Evolutionary conservation across 2,888 invertebrate species (phyloP), one percentile per base, ranked within the genome.

Genomic region (Tachina fera): DNA sequence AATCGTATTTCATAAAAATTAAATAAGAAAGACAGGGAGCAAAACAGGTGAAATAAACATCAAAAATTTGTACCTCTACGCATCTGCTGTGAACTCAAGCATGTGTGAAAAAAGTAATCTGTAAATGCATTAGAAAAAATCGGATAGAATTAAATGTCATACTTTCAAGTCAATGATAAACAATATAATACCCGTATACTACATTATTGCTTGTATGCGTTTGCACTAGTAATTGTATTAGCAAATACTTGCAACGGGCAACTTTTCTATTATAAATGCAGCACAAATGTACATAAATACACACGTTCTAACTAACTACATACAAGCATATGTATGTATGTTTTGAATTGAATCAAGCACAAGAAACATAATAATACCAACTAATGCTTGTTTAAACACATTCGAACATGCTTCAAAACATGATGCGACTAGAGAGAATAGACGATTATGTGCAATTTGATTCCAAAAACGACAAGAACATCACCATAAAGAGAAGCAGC

Each of bases 361-460:
- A 63, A 63, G 70, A 78, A 81, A 77, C 61, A 78, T 75, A 82
- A 75, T 79, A 75, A 77, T 74, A 68, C 76, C 14, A 67, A 58
- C 81, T 84, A 72, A 80, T 63, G 56, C 67, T 72, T 72, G 53
- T 39, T 65, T 83, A 43, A 63, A 63, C 43, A 75, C 41, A 14
- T 51, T 63, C 9, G 41, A 81, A 51, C 67, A 67, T 39, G 51
- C 11, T 67, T 67, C 10, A 78, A 13, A 81, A 85, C 61, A 49
- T 63, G 74, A 85, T 81, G 81, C 74, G 74, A 74, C 77, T 74
- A 81, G 72, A 77, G 31, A 31, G 31, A 78, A 77, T 68, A 58
- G 43, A 70, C 77, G 81, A 74, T 85, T 85, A 74, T 81, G 45
- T 81, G 84, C 77, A 85, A 85, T 78, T 82, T 85, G 74, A 85